These are phyloP conservation scores for Ametastegia equiseti DNA, from an alignment of 2,888 invertebrate species.

Conservation along the genomic window DNA sequence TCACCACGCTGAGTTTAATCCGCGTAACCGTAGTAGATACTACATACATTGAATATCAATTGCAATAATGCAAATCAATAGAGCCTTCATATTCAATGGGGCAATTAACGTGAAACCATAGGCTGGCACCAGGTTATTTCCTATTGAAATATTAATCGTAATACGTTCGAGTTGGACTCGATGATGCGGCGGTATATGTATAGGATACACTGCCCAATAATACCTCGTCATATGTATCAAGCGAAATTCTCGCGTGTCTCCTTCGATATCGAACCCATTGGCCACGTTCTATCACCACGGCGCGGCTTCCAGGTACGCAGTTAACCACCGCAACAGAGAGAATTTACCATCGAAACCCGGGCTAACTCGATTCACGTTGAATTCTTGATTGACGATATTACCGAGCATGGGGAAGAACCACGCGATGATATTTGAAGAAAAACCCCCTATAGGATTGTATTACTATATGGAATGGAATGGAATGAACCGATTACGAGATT, in stretches of 20 bases:
- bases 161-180: slow-evolving; percentile 47
- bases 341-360: neutral
- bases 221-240: slow-evolving; percentile 36
- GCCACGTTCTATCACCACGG: neutral
- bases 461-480: no score
- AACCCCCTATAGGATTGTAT: neutral
- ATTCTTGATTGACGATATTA: neutral
- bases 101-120: slow-evolving; percentile 69
- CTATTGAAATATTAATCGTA: slow-evolving; percentile 73
- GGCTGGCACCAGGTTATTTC: slow-evolving; percentile 65
- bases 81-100: slow-evolving; percentile 72
- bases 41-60: slow-evolving; percentile 66
- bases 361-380: neutral
- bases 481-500: neutral
- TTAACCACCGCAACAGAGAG: neutral
- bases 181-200: neutral
- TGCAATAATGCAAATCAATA: slow-evolving; percentile 68
- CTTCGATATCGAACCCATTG: neutral
- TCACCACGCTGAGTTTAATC: neutral
- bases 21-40: slow-evolving; percentile 36
- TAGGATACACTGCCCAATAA: slow-evolving; percentile 18
- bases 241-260: slow-evolving; percentile 22
- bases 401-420: neutral
- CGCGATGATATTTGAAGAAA: neutral
- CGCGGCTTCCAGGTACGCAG: neutral